Evolutionary conservation across 1,140 invertebrate genomes (phyloP).

Genomic region (Euborellia annulipes): DNA sequence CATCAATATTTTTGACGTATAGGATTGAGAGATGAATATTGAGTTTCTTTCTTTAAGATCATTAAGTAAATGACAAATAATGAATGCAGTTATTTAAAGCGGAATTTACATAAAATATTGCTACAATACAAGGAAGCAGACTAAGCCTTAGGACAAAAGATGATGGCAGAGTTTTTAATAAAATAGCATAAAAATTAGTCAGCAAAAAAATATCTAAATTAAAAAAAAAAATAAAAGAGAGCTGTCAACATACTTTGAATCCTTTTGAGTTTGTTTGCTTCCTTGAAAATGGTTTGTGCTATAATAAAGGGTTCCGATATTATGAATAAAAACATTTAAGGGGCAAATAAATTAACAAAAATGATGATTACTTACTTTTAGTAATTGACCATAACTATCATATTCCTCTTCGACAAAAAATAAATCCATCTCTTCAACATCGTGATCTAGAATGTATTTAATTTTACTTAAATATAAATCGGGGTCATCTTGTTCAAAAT

Average conservation of each 20-base stretch:
- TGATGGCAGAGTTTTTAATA: too few species aligned
- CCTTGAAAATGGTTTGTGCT: background rate
- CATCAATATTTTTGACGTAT: too few species aligned
- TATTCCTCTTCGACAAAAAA: constrained; percentile 83
- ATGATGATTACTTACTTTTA: constrained; percentile 33
- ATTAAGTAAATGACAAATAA: too few species aligned
- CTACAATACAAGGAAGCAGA: too few species aligned
- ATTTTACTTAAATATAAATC: constrained; percentile 86
- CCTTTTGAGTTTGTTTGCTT: background rate
- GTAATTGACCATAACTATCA: constrained; percentile 54
- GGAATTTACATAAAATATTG: too few species aligned
- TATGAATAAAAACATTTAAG: constrained; percentile 2
- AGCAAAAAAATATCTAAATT: too few species aligned
- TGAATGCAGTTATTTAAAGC: too few species aligned
- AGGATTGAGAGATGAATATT: too few species aligned
- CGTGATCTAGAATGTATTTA: constrained; percentile 80
- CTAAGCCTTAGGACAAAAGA: too few species aligned
- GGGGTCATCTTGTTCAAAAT: constrained; percentile 92
- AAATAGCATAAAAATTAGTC: too few species aligned
- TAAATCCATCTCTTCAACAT: constrained; percentile 71
- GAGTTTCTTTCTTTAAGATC: too few species aligned
- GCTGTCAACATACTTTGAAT: background rate
- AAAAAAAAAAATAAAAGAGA: background rate
- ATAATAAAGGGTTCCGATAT: background rate
- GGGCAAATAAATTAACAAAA: background rate